A percentile compares a stretch with the other conserved stretches of the same genome.
Conservation (phyloP, 1,140 invertebrate species). For the Brachionus rubens region DNA sequence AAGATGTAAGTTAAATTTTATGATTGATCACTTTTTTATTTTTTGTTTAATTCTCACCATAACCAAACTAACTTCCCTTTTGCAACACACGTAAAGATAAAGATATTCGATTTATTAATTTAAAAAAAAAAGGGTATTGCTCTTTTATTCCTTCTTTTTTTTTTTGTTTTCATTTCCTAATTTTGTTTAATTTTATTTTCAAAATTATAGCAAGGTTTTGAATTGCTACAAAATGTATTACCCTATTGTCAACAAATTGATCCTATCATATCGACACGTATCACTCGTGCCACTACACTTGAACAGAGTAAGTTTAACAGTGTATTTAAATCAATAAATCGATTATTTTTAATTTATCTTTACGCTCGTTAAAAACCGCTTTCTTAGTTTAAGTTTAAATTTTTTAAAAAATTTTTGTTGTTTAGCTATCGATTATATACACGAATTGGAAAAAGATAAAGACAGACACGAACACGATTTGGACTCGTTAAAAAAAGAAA, state of each 20-base stretch:
- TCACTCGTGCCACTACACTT: slow-evolving; percentile 44
- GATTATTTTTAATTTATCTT: slow-evolving; percentile 13
- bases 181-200: neutral
- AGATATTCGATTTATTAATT: slow-evolving; percentile 28
- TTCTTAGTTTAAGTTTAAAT: neutral
- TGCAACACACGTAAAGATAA: slow-evolving; percentile 20
- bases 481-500: slow-evolving; percentile 37
- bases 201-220: slow-evolving; percentile 38
- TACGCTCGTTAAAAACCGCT: neutral
- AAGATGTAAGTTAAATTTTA: slow-evolving; percentile 46
- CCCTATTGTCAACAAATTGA: slow-evolving; percentile 46
- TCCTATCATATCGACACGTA: slow-evolving; percentile 28
- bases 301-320: slow-evolving; percentile 42
- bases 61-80: neutral
- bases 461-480: slow-evolving; percentile 37
- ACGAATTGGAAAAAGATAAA: slow-evolving; percentile 41
- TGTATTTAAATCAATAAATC: neutral
- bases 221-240: slow-evolving; percentile 45
- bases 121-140: neutral
- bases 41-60: neutral
- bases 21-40: neutral
- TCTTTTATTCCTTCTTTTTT: neutral
- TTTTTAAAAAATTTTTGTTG: neutral
- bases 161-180: too few species aligned
- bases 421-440: slow-evolving; percentile 46